Evolutionary conservation across 2,113 vertebrate species (phyloP).

Genomic region (Pedetes capensis): DNA sequence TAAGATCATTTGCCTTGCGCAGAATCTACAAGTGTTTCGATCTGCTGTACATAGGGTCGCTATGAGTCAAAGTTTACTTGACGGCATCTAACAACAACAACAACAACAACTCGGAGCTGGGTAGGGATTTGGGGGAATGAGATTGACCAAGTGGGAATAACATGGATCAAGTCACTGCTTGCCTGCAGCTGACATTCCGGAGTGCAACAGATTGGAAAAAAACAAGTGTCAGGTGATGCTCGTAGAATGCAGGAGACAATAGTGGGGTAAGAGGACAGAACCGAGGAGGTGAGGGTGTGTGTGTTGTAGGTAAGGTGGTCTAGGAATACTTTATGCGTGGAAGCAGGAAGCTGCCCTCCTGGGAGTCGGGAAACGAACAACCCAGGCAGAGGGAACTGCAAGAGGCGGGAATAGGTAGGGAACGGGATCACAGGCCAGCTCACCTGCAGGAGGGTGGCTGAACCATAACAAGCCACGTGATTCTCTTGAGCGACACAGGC

Average conservation of each 20-base stretch:
- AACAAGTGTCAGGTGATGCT: not conserved
- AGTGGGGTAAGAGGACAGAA: not conserved
- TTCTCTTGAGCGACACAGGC: not conserved
- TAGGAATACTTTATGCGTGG: not conserved
- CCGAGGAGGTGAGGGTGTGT: not conserved
- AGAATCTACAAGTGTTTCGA: too few relatives aligned
- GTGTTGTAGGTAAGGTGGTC: rapidly evolving
- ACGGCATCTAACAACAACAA: too few relatives aligned
- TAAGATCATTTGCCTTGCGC: too few relatives aligned
- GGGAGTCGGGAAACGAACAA: not conserved
- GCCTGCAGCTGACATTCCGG: not conserved
- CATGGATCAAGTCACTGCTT: rapidly evolving
- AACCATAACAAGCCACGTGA: not conserved
- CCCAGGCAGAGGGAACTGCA: not conserved
- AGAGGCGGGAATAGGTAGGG: not conserved
- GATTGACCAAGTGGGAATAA: not conserved
- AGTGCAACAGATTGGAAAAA: not conserved
- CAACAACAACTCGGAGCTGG: too few relatives aligned
- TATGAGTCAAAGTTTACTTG: too few relatives aligned
- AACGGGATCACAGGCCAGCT: rapidly evolving
- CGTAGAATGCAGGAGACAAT: too few relatives aligned
- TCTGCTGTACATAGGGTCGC: too few relatives aligned
- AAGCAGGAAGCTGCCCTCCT: not conserved
- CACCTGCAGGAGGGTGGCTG: not conserved
- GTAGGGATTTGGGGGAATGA: not conserved